A percentile compares a stretch with the other conserved stretches of the same genome.
phyloP scores from a whole-genome alignment of 2,888 invertebrate species.

The Herminia tarsipennalis region DNA sequence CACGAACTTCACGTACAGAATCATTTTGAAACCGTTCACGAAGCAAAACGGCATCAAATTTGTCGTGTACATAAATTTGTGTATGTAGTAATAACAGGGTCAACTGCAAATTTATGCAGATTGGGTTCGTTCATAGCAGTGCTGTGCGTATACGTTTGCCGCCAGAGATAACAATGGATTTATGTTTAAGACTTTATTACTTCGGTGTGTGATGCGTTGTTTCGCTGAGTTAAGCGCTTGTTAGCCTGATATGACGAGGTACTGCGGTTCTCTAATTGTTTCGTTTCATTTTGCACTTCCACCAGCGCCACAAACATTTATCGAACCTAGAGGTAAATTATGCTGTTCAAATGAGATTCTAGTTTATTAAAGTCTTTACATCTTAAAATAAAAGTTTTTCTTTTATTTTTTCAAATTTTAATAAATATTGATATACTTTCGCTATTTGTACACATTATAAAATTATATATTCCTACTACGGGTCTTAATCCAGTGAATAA shows the following conservation, averaged over 20 bases:
- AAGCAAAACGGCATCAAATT: slow-evolving; percentile 53
- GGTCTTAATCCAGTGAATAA: too few species aligned
- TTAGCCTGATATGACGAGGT: slow-evolving; percentile 36
- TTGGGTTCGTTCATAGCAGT: slow-evolving; percentile 68
- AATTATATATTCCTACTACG: too few species aligned
- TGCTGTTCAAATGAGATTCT: background rate
- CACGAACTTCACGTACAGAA: slow-evolving; percentile 43
- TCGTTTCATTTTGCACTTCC: slow-evolving; percentile 32
- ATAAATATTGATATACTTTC: too few species aligned
- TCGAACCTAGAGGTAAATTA: slow-evolving; percentile 2
- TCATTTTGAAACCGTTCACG: slow-evolving; percentile 48
- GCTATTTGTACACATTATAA: too few species aligned
- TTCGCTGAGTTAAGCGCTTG: slow-evolving; percentile 42
- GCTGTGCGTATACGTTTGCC: slow-evolving; percentile 65
- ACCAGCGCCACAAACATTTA: slow-evolving; percentile 20
- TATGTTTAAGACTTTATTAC: slow-evolving; percentile 67
- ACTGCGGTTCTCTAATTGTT: slow-evolving; percentile 44
- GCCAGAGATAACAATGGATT: slow-evolving; percentile 66
- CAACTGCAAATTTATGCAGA: slow-evolving; percentile 79
- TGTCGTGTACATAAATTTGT: slow-evolving; percentile 57
- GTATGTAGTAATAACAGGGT: slow-evolving; percentile 67
- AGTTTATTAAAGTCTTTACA: background rate
- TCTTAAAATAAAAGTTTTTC: too few species aligned
- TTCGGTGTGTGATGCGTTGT: slow-evolving; percentile 46
- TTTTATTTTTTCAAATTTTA: too few species aligned